phyloP scores from a whole-genome alignment of 2,113 vertebrate species.

The Archilochus colubris region DNA sequence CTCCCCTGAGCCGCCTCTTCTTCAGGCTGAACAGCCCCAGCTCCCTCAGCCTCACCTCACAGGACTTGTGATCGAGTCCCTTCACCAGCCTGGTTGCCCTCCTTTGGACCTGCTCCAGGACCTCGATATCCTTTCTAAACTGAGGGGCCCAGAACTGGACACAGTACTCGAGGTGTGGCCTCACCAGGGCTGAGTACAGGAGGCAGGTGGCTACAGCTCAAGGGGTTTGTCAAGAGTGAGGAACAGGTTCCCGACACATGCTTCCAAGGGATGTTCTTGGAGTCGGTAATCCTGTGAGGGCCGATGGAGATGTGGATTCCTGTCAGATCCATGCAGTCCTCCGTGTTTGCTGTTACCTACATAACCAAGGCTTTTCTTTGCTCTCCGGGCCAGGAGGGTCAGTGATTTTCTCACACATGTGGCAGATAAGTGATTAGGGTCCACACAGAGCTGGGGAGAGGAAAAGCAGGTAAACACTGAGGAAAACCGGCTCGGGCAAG shows the following conservation, averaged over 20 bases:
- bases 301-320: background rate
- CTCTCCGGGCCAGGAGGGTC: background rate
- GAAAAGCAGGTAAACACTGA: background rate
- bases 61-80: too few species aligned
- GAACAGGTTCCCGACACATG: rapidly evolving
- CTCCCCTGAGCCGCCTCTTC: too few species aligned
- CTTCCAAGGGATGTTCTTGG: background rate
- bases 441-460: background rate
- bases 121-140: too few species aligned
- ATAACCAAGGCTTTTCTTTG: too few species aligned
- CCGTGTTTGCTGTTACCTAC: rapidly evolving
- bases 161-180: too few species aligned
- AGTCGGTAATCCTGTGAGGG: rapidly evolving
- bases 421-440: background rate
- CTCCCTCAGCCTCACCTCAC: too few species aligned
- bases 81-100: too few species aligned
- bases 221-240: background rate
- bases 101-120: too few species aligned
- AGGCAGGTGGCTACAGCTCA: rapidly evolving
- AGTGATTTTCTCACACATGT: background rate
- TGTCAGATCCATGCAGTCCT: rapidly evolving
- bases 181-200: background rate
- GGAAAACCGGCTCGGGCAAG: background rate
- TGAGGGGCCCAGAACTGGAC: too few species aligned
- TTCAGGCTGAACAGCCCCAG: too few species aligned